phyloP scores from a whole-genome alignment of 2,888 invertebrate genomes.

The Blomia tropicalis region DNA sequence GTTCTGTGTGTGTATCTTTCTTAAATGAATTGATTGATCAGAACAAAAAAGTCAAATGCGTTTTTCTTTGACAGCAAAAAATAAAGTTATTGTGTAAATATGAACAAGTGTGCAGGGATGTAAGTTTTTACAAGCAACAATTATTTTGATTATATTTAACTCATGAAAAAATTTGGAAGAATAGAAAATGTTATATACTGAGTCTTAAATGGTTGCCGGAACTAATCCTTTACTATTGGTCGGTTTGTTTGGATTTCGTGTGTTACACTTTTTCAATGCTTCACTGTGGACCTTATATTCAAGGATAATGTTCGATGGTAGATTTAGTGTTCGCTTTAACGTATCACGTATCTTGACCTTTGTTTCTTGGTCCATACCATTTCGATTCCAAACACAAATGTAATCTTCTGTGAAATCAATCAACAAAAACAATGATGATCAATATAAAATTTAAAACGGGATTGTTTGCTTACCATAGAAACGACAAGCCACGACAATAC shows the following conservation, averaged over 20 bases:
- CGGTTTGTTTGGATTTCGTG: background rate
- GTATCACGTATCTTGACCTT: conserved; percentile 86
- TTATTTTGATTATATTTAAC: too few species aligned
- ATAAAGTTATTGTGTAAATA: too few species aligned
- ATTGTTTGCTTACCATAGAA: conserved; percentile 49
- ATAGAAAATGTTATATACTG: too few species aligned
- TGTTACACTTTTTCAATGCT: conserved; percentile 25
- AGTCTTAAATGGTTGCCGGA: too few species aligned
- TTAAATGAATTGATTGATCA: too few species aligned
- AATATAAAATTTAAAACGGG: too few species aligned
- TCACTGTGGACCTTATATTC: conserved; percentile 55
- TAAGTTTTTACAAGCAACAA: too few species aligned
- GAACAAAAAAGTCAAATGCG: too few species aligned
- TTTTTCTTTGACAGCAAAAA: too few species aligned
- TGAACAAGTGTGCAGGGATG: too few species aligned
- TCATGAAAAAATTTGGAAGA: too few species aligned
- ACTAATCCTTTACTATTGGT: background rate
- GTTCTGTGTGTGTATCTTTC: too few species aligned
- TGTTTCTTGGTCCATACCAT: conserved; percentile 70
- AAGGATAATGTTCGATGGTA: conserved; percentile 76
- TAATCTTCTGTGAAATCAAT: conserved; percentile 64
- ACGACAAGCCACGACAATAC: conserved; percentile 84
- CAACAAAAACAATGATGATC: conserved; percentile 2
- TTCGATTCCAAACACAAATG: conserved; percentile 91
- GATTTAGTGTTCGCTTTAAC: conserved; percentile 77